Evolutionary conservation across 35 echinoderm and acorn worm genomes (phyloP).

Genomic region (Amphiura filiformis): DNA sequence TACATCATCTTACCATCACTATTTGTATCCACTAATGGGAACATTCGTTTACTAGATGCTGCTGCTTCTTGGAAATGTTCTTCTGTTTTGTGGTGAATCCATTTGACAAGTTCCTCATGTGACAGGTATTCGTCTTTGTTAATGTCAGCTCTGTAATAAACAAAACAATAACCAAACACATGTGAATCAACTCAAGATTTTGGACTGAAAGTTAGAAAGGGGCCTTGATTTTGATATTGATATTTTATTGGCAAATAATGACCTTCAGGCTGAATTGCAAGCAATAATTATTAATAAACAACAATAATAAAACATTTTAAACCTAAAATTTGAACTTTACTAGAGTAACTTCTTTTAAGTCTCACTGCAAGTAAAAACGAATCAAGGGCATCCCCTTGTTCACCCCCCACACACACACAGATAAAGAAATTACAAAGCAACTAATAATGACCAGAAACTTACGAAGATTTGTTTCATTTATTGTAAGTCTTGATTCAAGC

Average conservation of each 20-base stretch:
- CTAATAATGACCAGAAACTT: no score
- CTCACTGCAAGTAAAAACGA: no score
- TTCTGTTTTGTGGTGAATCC: conserved; percentile 76
- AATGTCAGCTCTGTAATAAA: conserved; percentile 49
- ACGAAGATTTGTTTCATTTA: no score
- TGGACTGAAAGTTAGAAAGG: not conserved
- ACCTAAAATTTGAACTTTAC: not conserved
- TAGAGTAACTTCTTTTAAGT: no score
- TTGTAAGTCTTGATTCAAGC: no score
- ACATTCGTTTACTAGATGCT: conserved; percentile 58
- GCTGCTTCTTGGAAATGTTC: conserved; percentile 86
- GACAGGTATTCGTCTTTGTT: conserved; percentile 49
- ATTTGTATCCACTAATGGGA: conserved; percentile 81
- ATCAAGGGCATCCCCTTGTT: no score
- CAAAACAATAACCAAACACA: not conserved
- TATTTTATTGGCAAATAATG: not conserved
- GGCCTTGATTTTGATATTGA: not conserved
- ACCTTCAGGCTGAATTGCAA: not conserved
- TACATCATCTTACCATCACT: conserved; percentile 69
- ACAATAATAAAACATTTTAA: not conserved
- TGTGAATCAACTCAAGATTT: not conserved
- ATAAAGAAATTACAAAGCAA: no score
- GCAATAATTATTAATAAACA: not conserved
- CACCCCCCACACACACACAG: no score
- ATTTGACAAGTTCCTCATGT: conserved; percentile 53